A percentile compares a stretch with the other conserved stretches of the same genome.
Evolutionary conservation across 2,888 invertebrate species (phyloP).

Genomic region (Tenthredo distinguenda): DNA sequence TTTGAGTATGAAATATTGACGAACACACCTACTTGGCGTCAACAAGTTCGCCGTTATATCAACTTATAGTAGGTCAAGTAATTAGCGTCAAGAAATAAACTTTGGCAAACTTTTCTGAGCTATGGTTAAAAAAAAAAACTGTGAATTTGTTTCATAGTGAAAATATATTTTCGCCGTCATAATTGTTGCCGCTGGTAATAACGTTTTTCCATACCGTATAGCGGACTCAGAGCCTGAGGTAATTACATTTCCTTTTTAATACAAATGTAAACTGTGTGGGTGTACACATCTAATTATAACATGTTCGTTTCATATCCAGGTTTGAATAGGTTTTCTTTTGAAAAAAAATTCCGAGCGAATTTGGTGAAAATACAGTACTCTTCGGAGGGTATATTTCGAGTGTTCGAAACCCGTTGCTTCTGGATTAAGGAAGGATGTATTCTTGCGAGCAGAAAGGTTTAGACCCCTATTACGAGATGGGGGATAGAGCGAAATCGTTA

Average conservation of each 20-base stretch:
- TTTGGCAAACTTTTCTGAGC: neutral
- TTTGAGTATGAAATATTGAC: neutral
- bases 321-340: neutral
- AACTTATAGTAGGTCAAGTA: neutral
- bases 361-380: neutral
- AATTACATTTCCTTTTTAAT: neutral
- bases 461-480: conserved; percentile 17
- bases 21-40: neutral
- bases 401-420: conserved; percentile 13
- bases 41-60: neutral
- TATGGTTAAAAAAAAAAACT: neutral
- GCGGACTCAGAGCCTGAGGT: neutral
- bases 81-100: neutral
- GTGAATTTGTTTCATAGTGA: neutral
- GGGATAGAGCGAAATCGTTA: conserved; percentile 28
- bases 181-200: neutral
- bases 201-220: neutral
- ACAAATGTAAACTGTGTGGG: neutral
- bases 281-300: neutral
- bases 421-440: neutral
- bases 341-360: neutral
- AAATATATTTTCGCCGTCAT: neutral
- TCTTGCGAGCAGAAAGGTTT: neutral
- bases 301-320: neutral
- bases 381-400: neutral